Conservation (phyloP, 2,797 vertebrate genomes). For the Pampus argenteus region DNA sequence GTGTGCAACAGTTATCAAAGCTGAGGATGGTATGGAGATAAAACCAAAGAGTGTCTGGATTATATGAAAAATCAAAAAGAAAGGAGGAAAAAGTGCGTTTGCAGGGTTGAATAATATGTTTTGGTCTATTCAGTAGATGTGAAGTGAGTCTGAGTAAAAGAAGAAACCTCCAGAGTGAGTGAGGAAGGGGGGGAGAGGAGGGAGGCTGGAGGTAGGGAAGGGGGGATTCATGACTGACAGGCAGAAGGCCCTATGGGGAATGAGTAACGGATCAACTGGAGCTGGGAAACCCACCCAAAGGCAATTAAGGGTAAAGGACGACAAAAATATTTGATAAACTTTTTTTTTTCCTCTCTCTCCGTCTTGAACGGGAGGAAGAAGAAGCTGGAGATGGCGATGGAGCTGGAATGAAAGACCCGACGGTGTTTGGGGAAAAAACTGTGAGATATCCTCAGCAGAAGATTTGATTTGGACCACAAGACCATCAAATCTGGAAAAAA, state of each 20-base stretch:
- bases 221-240: conserved; percentile 79
- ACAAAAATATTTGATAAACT: conserved; percentile 90
- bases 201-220: conserved; percentile 46
- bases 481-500: conserved; percentile 37
- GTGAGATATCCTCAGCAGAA: conserved; percentile 17
- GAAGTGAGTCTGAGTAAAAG: conserved; percentile 33
- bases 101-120: not conserved
- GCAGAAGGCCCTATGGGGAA: conserved; percentile 72
- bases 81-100: not conserved
- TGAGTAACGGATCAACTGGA: conserved; percentile 73
- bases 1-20: not conserved
- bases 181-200: conserved; percentile 12
- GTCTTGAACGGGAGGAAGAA: conserved; percentile 38
- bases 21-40: not conserved
- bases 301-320: conserved; percentile 90
- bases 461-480: conserved; percentile 32
- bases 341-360: conserved; percentile 62
- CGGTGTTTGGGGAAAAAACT: conserved; percentile 8
- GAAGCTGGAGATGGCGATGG: conserved; percentile 49
- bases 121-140: conserved; percentile 27
- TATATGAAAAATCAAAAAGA: not conserved
- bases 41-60: not conserved
- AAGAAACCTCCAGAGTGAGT: conserved; percentile 59
- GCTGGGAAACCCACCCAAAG: conserved; percentile 83
- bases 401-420: conserved; percentile 42